Base-by-base conservation (phyloP, 30 jellyfish, hydroid and myxozoan species). In the Turritopsis dohrnii region DNA sequence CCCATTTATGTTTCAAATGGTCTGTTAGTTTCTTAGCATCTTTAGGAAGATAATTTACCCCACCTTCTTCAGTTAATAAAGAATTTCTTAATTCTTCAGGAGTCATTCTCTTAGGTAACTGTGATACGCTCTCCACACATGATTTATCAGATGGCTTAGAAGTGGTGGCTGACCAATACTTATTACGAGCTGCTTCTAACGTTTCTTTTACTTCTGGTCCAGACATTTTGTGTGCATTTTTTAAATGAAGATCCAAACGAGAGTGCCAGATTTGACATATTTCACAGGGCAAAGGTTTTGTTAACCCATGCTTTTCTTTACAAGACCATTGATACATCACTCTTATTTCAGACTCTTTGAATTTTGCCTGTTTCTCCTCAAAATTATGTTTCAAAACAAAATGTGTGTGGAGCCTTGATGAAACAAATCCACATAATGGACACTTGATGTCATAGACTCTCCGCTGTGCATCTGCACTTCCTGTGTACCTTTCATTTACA, bases 251-350 rank as follows among this genome's bases (percentile, higher is more conserved):
- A 1, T 65, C 52, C 1, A 80, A 65, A 1, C 87, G 79, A 1
- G 1, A 0, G 3, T 80, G 87, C 87, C 87, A 80, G 16, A 28
- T 65, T 1, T 53, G 19, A n/a, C 87, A 80, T 7, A 80, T 28
- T 52, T 22, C 24, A 29, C 87, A 80, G 1, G 87, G 87, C 71
- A 80, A 53, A 22, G 87, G 87, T 1, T 80, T 80, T 1, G 87
- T 1, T 0, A 52, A 0, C 29, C 87, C 87, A 65, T 80, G 87
- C 0, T 80, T 52, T 0, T 80, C 31, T 0, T 52, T 80, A 16
- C 28, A 41, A 0, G 87, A 0, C 87, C 87, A 80, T 0, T 41
- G 76, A 79, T 16, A 53, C 76, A 80, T 52, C 71, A 80, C 81
- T 65, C 87, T 54, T 28, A 80, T 0, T 1, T 80, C 87, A 21